These are phyloP conservation scores for Amblyornis subalaris DNA, from an alignment of 2,113 vertebrate species.

Conservation along the genomic window DNA sequence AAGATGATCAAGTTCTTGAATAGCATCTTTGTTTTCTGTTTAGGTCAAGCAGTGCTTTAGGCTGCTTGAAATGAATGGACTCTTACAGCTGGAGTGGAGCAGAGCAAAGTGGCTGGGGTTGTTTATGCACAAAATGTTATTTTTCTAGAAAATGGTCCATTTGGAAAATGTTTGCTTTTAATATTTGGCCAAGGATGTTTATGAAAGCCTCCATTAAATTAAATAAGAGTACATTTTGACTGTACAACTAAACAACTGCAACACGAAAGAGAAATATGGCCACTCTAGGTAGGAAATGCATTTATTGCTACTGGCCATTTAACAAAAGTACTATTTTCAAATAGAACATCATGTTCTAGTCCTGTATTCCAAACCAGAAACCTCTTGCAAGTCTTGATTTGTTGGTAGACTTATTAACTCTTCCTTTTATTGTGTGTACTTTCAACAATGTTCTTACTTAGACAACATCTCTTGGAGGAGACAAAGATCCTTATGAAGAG, in stretches of 20 bases:
- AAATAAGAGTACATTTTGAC: neutral
- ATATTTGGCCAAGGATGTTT: neutral
- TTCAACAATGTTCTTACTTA: neutral
- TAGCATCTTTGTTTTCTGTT: neutral
- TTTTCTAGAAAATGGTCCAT: neutral
- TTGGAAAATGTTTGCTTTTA: neutral
- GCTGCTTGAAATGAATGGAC: neutral
- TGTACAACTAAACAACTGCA: neutral
- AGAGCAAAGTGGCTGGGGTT: neutral
- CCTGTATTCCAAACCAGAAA: neutral
- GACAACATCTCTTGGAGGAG: slow-evolving; percentile 69
- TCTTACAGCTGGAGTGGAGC: neutral
- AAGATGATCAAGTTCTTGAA: neutral
- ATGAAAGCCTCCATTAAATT: neutral
- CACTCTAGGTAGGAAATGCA: neutral
- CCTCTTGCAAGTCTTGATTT: neutral
- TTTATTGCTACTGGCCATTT: neutral
- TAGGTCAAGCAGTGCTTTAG: neutral
- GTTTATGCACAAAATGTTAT: neutral
- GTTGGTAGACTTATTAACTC: neutral
- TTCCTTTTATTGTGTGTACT: neutral
- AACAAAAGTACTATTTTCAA: neutral
- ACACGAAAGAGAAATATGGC: neutral
- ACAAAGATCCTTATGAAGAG: slow-evolving; percentile 81
- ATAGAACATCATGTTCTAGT: neutral